Base-by-base conservation (phyloP, 2,113 vertebrate genomes). In the Scortum barcoo region DNA sequence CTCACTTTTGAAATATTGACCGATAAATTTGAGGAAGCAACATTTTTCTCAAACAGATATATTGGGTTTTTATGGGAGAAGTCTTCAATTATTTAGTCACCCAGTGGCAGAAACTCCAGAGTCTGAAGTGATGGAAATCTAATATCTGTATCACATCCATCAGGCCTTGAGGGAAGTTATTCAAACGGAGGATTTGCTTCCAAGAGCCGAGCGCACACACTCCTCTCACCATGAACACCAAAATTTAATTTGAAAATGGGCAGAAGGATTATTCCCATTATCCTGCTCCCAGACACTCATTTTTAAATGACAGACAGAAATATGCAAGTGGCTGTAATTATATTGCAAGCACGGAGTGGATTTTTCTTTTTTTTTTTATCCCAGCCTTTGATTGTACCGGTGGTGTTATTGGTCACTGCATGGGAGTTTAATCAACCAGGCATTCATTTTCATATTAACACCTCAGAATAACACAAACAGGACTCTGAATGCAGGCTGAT, bases 91-190 rank as follows among this genome's bases (percentile, higher is more conserved):
- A 93, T 93, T 92, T 80, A 93, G 89, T 81, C 78, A 65, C 80
- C 87, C 86, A 50, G 73, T 89, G 87, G 91, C 93, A 80, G 85
- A 89, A 89, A 80, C 78, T 79, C 81, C 69, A 61, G 84, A 85
- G 84, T 89, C 20, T 86, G 83, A 90, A 88, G 81, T 88, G 87
- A 91, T 93, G 87, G 80, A 90, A 92, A 92, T 90, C 83, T 94
- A 93, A 95, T 94, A 93, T 92, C 89, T 93, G 86, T 89, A 92
- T 83, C 86, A 73, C 87, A 91, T 92, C 87, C 85, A 90, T 93
- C 90, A 87, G 72, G 83, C 88, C 90, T 78, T 10, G 26, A 66
- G 83, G 77, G 69, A 78, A 91, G 83, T 80, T 83, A 87, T 81
- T 85, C 84, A 87, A 87, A 90, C 30, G 30, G 73, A 79, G 76